Conservation (phyloP, 2,797 vertebrate species). For the Salmo trutta region DNA sequence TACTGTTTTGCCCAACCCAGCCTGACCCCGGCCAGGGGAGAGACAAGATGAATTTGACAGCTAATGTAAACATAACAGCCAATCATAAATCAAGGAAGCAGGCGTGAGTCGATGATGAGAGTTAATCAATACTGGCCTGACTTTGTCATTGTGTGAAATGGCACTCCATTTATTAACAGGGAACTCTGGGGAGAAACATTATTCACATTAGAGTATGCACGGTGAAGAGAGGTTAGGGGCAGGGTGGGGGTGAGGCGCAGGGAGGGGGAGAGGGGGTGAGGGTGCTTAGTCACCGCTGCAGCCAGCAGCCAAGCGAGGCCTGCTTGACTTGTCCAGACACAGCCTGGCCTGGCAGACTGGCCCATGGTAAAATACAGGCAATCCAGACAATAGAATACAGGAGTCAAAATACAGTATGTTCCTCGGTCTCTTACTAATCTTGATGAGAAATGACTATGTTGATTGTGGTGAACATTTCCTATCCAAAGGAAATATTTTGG, state of each 20-base stretch:
- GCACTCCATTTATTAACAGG: slow-evolving; percentile 91
- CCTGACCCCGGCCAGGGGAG: slow-evolving; percentile 76
- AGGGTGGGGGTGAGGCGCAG: not conserved
- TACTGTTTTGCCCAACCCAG: slow-evolving; percentile 76
- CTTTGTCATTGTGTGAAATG: slow-evolving; percentile 93
- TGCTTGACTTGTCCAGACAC: not conserved
- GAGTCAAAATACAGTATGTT: not conserved
- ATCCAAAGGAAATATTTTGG: not conserved
- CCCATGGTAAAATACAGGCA: not conserved
- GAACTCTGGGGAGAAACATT: slow-evolving; percentile 81
- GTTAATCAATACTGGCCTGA: slow-evolving; percentile 95
- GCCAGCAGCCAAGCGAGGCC: not conserved
- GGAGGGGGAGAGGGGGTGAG: not conserved
- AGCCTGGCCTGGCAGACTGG: not conserved
- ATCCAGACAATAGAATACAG: not conserved
- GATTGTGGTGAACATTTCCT: not conserved
- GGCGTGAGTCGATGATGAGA: slow-evolving; percentile 91
- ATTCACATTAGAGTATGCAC: slow-evolving; percentile 82
- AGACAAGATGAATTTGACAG: slow-evolving; percentile 95
- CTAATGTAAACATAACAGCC: slow-evolving; percentile 95
- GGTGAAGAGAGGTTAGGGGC: slow-evolving; percentile 21
- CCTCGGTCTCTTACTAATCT: too few species aligned
- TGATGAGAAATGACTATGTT: not conserved
- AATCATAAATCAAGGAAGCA: slow-evolving; percentile 91
- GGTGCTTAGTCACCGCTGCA: slow-evolving; percentile 68